Base-by-base conservation (phyloP, 2,113 vertebrate species). In the Peromyscus polionotus region DNA sequence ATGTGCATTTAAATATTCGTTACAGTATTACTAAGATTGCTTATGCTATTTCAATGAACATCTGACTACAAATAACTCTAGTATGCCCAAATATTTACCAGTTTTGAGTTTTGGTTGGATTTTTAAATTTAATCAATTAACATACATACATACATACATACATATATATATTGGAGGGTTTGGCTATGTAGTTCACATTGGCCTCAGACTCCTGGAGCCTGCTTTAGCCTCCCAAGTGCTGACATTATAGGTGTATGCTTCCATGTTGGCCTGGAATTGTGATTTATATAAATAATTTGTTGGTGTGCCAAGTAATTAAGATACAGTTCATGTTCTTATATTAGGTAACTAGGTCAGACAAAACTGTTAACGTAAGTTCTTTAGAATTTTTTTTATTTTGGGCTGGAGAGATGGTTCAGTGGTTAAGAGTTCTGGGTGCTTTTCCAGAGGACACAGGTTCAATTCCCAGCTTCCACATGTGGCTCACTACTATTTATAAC, bases 11-110 rank as follows among this genome's bases (percentile, higher is more conserved):
- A 91, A 28, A 48, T 81, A 93, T 57, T 12, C 77, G 3, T 92
- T 96, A 94, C 54, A 91, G 91, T 93, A 68, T 88, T 61, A 51
- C 79, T 96, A 77, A 93, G 88, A 87, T 90, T 75, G 51, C n/a
- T 63, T 90, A 89, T 90, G 65, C 45, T 24, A 68, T 79, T 96
- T 95, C 91, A 95, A n/a, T 85, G 75, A 95, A 39, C 63, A 70
- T 80, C 72, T 92, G 70, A 81, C 65, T 80, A 73, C 51, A 95
- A 48, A 85, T 86, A 95, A 70, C 5, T 88, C 13, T 93, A 76
- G 33, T 36, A 20, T 75, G 31, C 11, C 72, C 45, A 96, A 92
- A 87, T 90, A 45, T 75, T 92, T 96, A 84, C 7, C 79, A 63
- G 12, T 9, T 80, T 93, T 33, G n/a, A 83, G 19, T 95, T 96